A percentile compares a stretch with the other conserved stretches of the same genome.
These are phyloP conservation scores for Phymastichus coffea DNA, from an alignment of 1,140 invertebrate species.

Conservation along the genomic window DNA sequence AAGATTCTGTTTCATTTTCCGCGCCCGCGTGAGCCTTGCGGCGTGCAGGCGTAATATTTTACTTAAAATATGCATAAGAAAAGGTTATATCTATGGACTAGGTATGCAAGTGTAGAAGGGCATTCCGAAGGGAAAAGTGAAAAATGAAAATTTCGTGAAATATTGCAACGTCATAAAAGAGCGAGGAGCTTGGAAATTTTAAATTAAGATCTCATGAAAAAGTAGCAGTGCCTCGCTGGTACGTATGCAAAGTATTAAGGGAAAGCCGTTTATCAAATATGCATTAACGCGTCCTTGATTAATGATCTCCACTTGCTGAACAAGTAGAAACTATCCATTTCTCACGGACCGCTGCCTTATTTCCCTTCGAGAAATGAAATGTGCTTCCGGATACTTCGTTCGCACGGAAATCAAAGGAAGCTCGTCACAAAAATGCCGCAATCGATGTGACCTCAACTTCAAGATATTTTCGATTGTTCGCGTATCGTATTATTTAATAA, in stretches of 20 bases:
- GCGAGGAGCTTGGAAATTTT: constrained; percentile 6
- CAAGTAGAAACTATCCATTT: constrained; percentile 28
- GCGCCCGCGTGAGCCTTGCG: neutral
- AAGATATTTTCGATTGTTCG: no score
- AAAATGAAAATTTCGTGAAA: neutral
- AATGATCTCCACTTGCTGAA: constrained; percentile 20
- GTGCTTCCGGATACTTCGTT: constrained; percentile 15
- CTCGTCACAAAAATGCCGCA: neutral
- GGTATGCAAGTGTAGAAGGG: no score
- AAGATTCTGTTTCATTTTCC: constrained; percentile 19
- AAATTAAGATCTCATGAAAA: constrained; percentile 1
- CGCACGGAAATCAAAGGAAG: neutral
- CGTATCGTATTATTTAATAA: neutral
- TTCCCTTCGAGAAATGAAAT: constrained; percentile 24
- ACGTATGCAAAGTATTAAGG: constrained; percentile 30
- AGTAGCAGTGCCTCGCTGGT: neutral
- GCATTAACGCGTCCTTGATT: constrained; percentile 41
- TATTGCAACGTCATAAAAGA: neutral
- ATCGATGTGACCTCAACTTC: no score
- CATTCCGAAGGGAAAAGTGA: neutral
- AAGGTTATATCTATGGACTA: neutral
- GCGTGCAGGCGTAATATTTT: constrained; percentile 7
- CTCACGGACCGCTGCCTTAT: constrained; percentile 31
- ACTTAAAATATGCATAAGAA: neutral
- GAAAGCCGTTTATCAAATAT: constrained; percentile 41